A percentile compares a stretch with the other conserved stretches of the same genome.
phyloP scores from a whole-genome alignment of 2,888 invertebrate genomes.

The Drosophila mettleri region DNA sequence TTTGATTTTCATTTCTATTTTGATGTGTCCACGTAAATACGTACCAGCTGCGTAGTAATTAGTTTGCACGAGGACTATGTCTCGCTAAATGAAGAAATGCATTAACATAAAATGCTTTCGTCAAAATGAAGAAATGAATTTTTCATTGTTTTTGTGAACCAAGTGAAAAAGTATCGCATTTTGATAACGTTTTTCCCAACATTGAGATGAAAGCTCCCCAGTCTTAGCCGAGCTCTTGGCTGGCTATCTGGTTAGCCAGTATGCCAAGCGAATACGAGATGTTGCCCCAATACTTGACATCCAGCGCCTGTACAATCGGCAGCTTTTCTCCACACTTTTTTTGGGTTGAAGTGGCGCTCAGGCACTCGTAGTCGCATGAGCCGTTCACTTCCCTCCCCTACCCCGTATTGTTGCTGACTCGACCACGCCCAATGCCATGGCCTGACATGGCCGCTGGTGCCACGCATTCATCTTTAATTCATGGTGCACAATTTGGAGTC shows the following conservation, averaged over 20 bases:
- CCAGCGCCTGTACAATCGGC: constrained; percentile 13
- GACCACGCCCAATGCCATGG: constrained; percentile 49
- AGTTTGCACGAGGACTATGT: constrained; percentile 67
- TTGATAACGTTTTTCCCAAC: constrained; percentile 73
- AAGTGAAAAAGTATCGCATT: constrained; percentile 78
- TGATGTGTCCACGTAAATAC: background rate
- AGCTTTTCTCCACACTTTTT: constrained; percentile 42
- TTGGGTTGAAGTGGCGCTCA: constrained; percentile 55
- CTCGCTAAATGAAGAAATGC: constrained; percentile 48
- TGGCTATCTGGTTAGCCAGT: constrained; percentile 33
- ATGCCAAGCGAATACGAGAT: background rate
- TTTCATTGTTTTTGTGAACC: constrained; percentile 72
- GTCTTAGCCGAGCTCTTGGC: constrained; percentile 54
- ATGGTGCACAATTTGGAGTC: constrained; percentile 56
- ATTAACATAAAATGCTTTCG: background rate
- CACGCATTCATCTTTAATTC: constrained; percentile 76
- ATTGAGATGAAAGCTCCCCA: constrained; percentile 56
- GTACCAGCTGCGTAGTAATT: constrained; percentile 61
- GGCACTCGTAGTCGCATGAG: background rate
- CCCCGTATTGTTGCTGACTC: constrained; percentile 47
- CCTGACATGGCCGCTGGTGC: constrained; percentile 13
- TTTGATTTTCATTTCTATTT: constrained; percentile 3
- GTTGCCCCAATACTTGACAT: background rate
- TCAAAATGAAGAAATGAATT: constrained; percentile 57
- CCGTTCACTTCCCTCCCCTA: constrained; percentile 44